Percentiles rank a stretch among this genome's conserved stretches.
Conservation (phyloP, 2,797 vertebrate genomes). For the Morus bassanus region DNA sequence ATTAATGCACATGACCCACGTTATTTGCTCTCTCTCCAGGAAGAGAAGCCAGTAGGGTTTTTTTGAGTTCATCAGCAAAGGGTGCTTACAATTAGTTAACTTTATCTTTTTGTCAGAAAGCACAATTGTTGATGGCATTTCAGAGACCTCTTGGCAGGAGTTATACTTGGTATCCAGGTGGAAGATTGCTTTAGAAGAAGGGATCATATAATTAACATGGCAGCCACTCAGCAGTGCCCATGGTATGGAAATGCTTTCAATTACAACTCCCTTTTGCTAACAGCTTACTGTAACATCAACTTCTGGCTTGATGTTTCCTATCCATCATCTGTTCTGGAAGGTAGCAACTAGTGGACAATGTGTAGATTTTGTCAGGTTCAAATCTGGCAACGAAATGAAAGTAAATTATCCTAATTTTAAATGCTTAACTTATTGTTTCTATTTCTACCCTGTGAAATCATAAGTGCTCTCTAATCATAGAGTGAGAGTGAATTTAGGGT, state of each 20-base stretch:
- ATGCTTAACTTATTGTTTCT: not conserved
- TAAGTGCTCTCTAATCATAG: not conserved
- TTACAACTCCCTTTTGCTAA: constrained; percentile 7
- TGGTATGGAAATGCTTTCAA: not conserved
- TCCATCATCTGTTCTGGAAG: not conserved
- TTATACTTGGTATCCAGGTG: constrained; percentile 7
- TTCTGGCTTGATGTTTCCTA: not conserved
- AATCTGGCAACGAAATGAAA: not conserved
- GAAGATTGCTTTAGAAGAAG: constrained; percentile 28
- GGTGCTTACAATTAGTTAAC: constrained; percentile 49
- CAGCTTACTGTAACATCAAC: not conserved
- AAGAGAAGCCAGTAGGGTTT: constrained; percentile 8
- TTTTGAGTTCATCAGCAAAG: constrained; percentile 1
- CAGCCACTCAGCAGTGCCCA: constrained; percentile 1
- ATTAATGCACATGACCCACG: constrained; percentile 26
- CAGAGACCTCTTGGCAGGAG: not conserved
- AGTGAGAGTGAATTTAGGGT: not conserved
- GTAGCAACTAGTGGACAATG: not conserved
- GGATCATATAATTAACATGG: constrained; percentile 9
- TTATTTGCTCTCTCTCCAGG: constrained; percentile 25
- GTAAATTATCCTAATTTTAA: not conserved
- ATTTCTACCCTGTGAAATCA: not conserved
- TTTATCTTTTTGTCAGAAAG: constrained; percentile 48
- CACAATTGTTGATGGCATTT: constrained; percentile 46
- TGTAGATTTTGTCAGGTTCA: not conserved